Conservation (phyloP, 2,888 invertebrate genomes). For the Penaeus monodon region DNA sequence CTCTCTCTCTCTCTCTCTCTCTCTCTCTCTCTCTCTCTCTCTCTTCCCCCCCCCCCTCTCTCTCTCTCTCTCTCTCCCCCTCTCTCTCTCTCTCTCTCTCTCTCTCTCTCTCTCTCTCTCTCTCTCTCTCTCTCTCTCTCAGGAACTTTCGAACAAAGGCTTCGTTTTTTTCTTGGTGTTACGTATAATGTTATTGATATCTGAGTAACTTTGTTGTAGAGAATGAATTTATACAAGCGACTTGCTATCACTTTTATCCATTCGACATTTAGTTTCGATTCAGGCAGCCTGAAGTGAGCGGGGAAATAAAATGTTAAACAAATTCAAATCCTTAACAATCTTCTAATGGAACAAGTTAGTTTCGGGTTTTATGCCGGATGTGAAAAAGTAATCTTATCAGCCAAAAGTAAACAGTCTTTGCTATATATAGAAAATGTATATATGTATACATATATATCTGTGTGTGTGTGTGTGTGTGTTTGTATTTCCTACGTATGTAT, state of each 20-base stretch:
- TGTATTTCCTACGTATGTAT: not conserved
- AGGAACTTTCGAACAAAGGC: too few species aligned
- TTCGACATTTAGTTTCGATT: too few species aligned
- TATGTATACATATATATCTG: not conserved
- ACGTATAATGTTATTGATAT: too few species aligned
- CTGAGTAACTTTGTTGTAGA: too few species aligned
- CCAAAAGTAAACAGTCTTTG: not conserved
- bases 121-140: too few species aligned
- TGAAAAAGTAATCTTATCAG: not conserved
- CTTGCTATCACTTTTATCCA: too few species aligned
- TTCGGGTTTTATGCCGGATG: not conserved
- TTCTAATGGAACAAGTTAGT: not conserved
- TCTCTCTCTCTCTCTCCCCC: not conserved
- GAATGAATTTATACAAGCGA: too few species aligned
- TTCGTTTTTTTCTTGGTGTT: too few species aligned
- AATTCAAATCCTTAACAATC: conserved; percentile 5
- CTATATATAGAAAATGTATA: not conserved
- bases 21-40: too few species aligned
- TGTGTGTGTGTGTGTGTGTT: too few species aligned
- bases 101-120: too few species aligned
- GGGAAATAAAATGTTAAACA: not conserved
- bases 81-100: too few species aligned
- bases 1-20: not conserved
- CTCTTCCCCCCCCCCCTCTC: not conserved
- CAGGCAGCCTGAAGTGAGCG: not conserved